Evolutionary conservation across 2,888 invertebrate species (phyloP).

Genomic region (Troides helena): DNA sequence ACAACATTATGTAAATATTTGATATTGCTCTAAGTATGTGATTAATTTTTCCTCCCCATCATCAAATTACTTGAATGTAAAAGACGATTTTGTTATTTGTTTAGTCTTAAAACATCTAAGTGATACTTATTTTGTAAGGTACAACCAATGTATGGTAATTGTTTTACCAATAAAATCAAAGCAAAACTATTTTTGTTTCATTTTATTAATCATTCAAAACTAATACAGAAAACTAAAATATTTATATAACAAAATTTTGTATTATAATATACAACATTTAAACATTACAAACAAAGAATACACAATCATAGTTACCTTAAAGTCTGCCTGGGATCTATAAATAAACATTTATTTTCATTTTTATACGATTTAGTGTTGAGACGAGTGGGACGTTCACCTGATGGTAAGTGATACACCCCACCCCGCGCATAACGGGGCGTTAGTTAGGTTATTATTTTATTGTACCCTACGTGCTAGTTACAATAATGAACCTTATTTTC

Average conservation of each 20-base stretch:
- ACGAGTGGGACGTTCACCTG: no score
- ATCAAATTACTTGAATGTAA: slow-evolving; percentile 31
- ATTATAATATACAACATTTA: neutral
- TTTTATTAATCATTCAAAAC: slow-evolving; percentile 5
- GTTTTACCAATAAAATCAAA: slow-evolving; percentile 53
- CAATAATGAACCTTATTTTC: neutral
- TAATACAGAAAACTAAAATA: neutral
- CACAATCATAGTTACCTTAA: neutral
- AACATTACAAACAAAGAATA: no score
- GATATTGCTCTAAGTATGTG: slow-evolving; percentile 19
- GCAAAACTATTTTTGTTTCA: slow-evolving; percentile 36
- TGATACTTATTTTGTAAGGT: slow-evolving; percentile 44
- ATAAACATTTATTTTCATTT: no score
- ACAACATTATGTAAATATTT: slow-evolving; percentile 36
- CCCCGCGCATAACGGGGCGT: no score
- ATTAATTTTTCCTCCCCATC: slow-evolving; percentile 19
- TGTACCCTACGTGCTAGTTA: neutral
- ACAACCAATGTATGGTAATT: slow-evolving; percentile 48
- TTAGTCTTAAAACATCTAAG: slow-evolving; percentile 38
- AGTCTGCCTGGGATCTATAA: no score
- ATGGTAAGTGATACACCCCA: no score
- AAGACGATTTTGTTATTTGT: slow-evolving; percentile 47
- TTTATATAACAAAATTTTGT: slow-evolving; percentile 18
- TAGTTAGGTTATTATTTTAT: neutral
- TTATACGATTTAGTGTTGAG: no score